Evolutionary conservation across 92 coral and sea anemone species (phyloP).

Genomic region (Phenganax subtilis): DNA sequence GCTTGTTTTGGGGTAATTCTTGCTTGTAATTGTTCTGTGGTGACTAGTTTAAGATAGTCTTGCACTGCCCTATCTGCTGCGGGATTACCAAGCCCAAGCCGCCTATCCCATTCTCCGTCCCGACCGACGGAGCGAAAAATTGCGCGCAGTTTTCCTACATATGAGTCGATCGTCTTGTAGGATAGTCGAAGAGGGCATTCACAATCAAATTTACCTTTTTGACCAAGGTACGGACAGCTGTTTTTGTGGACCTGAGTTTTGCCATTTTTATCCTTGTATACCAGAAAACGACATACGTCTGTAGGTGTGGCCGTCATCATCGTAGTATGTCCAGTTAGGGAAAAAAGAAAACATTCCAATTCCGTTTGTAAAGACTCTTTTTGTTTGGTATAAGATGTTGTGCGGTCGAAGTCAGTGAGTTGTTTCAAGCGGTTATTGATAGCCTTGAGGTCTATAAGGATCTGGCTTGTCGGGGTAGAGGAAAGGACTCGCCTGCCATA

Average conservation of each 20-base stretch:
- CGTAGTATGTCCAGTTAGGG: constrained; percentile 17
- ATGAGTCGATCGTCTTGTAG: constrained; percentile 44
- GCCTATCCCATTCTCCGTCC: constrained; percentile 42
- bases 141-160: constrained; percentile 34
- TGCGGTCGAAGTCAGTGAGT: not conserved
- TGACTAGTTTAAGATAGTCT: not conserved
- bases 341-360: constrained; percentile 7
- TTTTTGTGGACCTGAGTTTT: constrained; percentile 35
- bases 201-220: constrained; percentile 11
- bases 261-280: constrained; percentile 39
- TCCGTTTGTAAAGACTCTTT: constrained; percentile 24
- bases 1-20: not conserved
- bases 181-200: constrained; percentile 35
- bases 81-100: not conserved
- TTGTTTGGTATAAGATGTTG: constrained; percentile 25
- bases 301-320: not conserved
- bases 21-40: not conserved
- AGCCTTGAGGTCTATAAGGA: not conserved
- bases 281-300: not conserved
- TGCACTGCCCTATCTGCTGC: not conserved
- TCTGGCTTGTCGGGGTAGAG: not conserved
- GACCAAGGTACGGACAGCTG: constrained; percentile 27
- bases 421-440: constrained; percentile 15
- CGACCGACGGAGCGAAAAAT: constrained; percentile 34
- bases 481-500: constrained; percentile 4